Conservation (phyloP, 1,140 invertebrate species). For the Manduca sexta region DNA sequence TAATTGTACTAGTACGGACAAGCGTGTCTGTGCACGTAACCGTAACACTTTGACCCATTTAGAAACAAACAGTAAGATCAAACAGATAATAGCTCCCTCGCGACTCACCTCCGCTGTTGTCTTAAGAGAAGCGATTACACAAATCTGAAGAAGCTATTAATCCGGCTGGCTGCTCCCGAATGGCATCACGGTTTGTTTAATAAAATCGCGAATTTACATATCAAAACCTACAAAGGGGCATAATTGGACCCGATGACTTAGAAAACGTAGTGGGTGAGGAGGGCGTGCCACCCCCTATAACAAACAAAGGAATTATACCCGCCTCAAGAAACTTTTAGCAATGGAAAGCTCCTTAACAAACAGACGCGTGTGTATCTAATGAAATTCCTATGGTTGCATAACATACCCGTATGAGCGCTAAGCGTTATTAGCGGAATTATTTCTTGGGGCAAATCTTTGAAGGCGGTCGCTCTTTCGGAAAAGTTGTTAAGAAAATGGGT, state of each 20-base stretch:
- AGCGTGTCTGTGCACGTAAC: background rate
- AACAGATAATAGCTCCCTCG: slow-evolving; percentile 49
- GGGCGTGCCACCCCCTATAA: slow-evolving; percentile 54
- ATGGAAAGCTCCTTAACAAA: slow-evolving; percentile 73
- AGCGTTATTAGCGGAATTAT: slow-evolving; percentile 71
- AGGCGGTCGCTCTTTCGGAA: slow-evolving; percentile 69
- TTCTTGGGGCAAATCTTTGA: slow-evolving; percentile 69
- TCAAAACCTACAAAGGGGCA: slow-evolving; percentile 72
- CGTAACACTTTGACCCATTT: background rate
- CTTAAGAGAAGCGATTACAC: slow-evolving; percentile 72
- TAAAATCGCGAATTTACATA: slow-evolving; percentile 72
- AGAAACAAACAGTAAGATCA: slow-evolving; percentile 15
- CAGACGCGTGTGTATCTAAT: slow-evolving; percentile 73
- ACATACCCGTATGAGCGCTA: slow-evolving; percentile 62
- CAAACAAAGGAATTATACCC: slow-evolving; percentile 73
- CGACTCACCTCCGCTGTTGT: slow-evolving; percentile 56
- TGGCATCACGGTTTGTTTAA: slow-evolving; percentile 73
- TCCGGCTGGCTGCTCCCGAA: slow-evolving; percentile 67
- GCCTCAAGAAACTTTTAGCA: slow-evolving; percentile 74
- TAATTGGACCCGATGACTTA: slow-evolving; percentile 71
- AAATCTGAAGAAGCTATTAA: slow-evolving; percentile 73
- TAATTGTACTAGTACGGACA: no score
- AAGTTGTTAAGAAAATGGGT: slow-evolving; percentile 73
- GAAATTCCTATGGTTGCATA: slow-evolving; percentile 73
- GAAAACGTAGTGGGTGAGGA: slow-evolving; percentile 68